phyloP scores from a whole-genome alignment of 2,888 invertebrate genomes.

The Eremobia ochroleuca region DNA sequence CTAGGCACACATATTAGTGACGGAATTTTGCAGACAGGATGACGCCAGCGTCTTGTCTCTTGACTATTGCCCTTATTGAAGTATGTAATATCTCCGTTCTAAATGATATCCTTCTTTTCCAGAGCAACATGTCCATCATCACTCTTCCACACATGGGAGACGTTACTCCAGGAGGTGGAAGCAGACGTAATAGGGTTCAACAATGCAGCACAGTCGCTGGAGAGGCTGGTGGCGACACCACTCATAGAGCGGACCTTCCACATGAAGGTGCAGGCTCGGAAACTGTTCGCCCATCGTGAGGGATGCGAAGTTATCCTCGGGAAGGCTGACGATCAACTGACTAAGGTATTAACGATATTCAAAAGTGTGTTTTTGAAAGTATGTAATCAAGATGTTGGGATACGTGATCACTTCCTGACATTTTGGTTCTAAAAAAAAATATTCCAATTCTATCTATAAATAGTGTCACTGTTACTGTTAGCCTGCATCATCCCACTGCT shows the following conservation, averaged over 20 bases:
- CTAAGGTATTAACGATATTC: slow-evolving; percentile 78
- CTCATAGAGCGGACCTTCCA: slow-evolving; percentile 97
- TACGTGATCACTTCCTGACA: background rate
- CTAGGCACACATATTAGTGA: slow-evolving; percentile 15
- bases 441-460: background rate
- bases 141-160: slow-evolving; percentile 97
- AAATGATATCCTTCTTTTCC: slow-evolving; percentile 64
- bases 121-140: slow-evolving; percentile 95
- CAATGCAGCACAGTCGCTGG: slow-evolving; percentile 95
- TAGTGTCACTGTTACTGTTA: background rate
- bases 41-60: background rate
- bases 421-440: background rate
- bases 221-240: slow-evolving; percentile 95
- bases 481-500: background rate
- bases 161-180: slow-evolving; percentile 97
- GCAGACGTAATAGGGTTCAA: slow-evolving; percentile 96
- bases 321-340: slow-evolving; percentile 93
- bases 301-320: slow-evolving; percentile 96
- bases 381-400: background rate
- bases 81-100: background rate
- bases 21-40: background rate
- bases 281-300: slow-evolving; percentile 97
- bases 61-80: background rate
- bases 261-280: slow-evolving; percentile 97
- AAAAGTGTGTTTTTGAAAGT: background rate